Evolutionary conservation across 2,888 invertebrate species (phyloP), one percentile per base, ranked within the genome.

Genomic region (Chironomus riparius): DNA sequence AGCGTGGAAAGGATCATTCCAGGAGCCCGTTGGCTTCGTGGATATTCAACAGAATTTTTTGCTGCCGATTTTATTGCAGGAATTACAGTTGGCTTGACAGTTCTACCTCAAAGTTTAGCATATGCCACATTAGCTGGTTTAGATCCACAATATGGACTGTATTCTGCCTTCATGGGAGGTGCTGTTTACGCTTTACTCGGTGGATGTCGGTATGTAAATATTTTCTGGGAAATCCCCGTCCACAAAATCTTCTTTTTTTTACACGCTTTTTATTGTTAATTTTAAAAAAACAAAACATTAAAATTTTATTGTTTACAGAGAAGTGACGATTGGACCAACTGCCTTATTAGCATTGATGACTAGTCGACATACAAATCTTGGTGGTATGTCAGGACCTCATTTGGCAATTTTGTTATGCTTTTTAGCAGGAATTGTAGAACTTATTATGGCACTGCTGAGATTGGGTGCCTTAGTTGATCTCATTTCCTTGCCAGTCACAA

Each of bases 261-360:
- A n/a, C n/a, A n/a, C n/a, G n/a, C n/a, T n/a, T n/a, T n/a, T n/a
- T n/a, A n/a, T n/a, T n/a, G n/a, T n/a, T n/a, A n/a, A n/a, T n/a
- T n/a, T n/a, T n/a, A n/a, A 5, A 28, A 28, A 28, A 28, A 28
- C 28, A 28, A 38, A 38, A 38, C 38, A 38, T 28, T 2, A 28
- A 4, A 28, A 4, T 28, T 38, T 38, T 38, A 38, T 38, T 38
- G 2, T 38, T 38, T 38, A 38, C 38, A 92, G 92, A 79, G 93
- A 93, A 81, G 93, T 93, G 77, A 93, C 93, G 5, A 90, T 94
- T 77, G 94, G 97, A 6, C 97, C 97, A 2, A 97, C 97, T 0
- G 97, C 97, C n/a, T 87, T 96, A 76, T 90, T 97, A 88, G 92
- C 96, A 0, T 87, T 97, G 47, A 94, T 97, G 92, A 96, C 95